Evolutionary conservation across 2,888 invertebrate genomes (phyloP).

Genomic region (Tenodera sinensis): DNA sequence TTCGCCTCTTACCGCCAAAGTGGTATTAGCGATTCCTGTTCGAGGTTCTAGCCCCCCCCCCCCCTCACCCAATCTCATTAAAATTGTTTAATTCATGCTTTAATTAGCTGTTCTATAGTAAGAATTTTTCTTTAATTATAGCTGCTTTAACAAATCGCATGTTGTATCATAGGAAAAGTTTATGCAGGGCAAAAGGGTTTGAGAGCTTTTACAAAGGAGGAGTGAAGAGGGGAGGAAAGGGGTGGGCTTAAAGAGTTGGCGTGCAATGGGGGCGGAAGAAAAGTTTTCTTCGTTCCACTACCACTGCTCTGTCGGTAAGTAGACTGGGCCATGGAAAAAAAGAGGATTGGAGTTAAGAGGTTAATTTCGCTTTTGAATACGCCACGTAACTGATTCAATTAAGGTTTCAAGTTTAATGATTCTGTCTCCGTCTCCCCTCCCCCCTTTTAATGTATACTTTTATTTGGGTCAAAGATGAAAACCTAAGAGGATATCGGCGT

Average conservation of each 20-base stretch:
- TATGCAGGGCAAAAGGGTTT: background rate
- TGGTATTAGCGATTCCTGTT: background rate
- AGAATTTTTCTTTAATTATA: slow-evolving; percentile 25
- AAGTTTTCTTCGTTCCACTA: background rate
- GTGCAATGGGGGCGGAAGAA: background rate
- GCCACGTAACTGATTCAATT: background rate
- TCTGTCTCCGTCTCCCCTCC: background rate
- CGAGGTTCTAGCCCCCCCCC: background rate
- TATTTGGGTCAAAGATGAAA: background rate
- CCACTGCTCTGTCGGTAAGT: background rate
- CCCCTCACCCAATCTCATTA: slow-evolving; percentile 19
- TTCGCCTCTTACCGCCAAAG: background rate
- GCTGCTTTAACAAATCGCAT: slow-evolving; percentile 21
- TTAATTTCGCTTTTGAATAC: slow-evolving; percentile 2
- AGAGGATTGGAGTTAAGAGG: background rate
- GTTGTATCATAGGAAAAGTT: slow-evolving; percentile 16
- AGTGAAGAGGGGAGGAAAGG: background rate
- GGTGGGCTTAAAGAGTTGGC: background rate
- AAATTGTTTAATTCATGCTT: slow-evolving; percentile 22
- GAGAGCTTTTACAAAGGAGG: background rate
- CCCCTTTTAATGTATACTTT: background rate
- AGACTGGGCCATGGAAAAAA: background rate
- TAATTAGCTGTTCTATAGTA: slow-evolving; percentile 20
- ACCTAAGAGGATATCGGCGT: background rate
- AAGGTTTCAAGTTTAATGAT: background rate